Percentiles rank a stretch among this genome's conserved stretches.
Conservation (phyloP, 1,140 invertebrate species). For the Epicauta chinensis region DNA sequence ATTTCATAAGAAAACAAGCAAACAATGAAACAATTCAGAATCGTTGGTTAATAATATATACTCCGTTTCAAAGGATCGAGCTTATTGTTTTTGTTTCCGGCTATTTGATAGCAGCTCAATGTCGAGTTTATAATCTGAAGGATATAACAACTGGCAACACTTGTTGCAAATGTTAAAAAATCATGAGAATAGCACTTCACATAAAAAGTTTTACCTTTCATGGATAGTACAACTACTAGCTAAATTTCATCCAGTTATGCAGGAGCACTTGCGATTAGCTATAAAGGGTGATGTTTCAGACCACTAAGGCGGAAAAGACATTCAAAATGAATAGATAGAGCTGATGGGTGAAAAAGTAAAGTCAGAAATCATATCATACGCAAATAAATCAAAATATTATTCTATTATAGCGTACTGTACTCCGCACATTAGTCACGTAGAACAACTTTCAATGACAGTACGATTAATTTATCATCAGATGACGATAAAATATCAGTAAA, state of each 20-base stretch:
- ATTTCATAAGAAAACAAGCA: too few relatives aligned
- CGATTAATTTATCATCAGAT: slow-evolving; percentile 17
- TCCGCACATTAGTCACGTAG: slow-evolving; percentile 41
- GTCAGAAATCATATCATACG: slow-evolving; percentile 29
- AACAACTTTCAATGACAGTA: slow-evolving; percentile 40
- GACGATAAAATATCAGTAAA: slow-evolving; percentile 13
- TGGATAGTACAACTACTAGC: slow-evolving; percentile 25
- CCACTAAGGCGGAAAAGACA: background rate
- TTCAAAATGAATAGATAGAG: slow-evolving; percentile 28
- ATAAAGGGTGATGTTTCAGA: background rate
- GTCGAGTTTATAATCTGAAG: too few relatives aligned
- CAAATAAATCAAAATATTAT: slow-evolving; percentile 39
- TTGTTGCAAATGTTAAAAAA: too few relatives aligned
- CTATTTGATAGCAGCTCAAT: background rate
- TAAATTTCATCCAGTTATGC: slow-evolving; percentile 29
- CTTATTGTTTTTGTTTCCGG: slow-evolving; percentile 5
- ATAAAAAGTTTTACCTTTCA: background rate
- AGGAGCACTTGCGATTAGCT: slow-evolving; percentile 18
- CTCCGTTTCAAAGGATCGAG: background rate
- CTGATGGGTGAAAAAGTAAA: slow-evolving; percentile 30
- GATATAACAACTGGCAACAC: too few relatives aligned
- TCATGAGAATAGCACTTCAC: too few relatives aligned
- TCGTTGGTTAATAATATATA: slow-evolving; percentile 1
- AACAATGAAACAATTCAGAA: background rate
- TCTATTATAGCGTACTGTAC: slow-evolving; percentile 42